Base-by-base conservation (phyloP, 1,140 invertebrate species). In the Zophobas morio region DNA sequence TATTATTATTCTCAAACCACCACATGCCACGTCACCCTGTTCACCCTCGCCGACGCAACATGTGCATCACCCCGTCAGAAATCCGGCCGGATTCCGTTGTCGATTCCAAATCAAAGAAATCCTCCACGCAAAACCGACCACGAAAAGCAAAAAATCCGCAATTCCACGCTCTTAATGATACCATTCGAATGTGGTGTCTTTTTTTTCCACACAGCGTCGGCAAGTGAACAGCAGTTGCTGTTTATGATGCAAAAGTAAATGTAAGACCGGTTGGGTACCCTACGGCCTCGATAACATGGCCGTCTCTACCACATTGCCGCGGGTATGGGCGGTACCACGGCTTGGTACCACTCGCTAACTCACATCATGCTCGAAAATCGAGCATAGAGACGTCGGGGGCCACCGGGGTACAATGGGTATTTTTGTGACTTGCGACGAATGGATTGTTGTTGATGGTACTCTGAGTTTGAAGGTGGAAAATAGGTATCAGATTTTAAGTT, bases 211-310 rank as follows among this genome's bases (percentile, higher is more conserved):
- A 54, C 37, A 73, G 35, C 51, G 47, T 72, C 70, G 70, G 34
- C 47, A 73, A 54, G 51, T 42, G 71, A 73, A 73, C 71, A 73
- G 54, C 54, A 73, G 51, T 73, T 56, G 54, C 54, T 73, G 71
- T 57, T 73, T 73, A 57, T 47, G 54, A 73, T 73, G 54, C 71
- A 73, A 42, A 54, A 57, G 51, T 42, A 78, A 73, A 75, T 66
- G 73, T 76, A 76, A 78, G 77, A 78, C 73, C 77, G 77, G 77
- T 76, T 66, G 66, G 46, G 34, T 51, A 42, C 53, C 74, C 51
- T 34, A 47, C 42, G 77, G 77, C 49, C 34, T 53, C 60, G 63
- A 57, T 76, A 78, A 78, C 73, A 78, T 78, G 74, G 74, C 77
- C 74, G 77, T 54, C 77, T 78, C 56, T 70, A 35, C 63, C 76